These are phyloP conservation scores for Steinernema feltiae DNA, from an alignment of 1,140 invertebrate species.

Conservation along the genomic window DNA sequence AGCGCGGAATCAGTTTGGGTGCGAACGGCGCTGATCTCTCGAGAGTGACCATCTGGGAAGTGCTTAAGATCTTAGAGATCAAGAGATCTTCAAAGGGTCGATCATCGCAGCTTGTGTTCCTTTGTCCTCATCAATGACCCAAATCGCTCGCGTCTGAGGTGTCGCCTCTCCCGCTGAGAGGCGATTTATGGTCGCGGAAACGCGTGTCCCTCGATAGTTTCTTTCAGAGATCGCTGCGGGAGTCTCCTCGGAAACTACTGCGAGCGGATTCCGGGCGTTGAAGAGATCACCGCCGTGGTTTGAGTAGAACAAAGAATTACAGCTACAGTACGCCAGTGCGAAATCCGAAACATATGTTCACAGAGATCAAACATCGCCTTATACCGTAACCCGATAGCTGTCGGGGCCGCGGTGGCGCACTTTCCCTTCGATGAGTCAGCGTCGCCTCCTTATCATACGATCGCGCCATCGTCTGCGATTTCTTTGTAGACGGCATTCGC, in stretches of 20 bases:
- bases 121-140: conserved; percentile 11
- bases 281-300: no score
- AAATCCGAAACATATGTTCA: no score
- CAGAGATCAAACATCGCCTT: no score
- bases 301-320: no score
- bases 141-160: not conserved
- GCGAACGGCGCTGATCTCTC: not conserved
- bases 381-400: no score
- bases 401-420: no score
- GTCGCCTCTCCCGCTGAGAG: not conserved
- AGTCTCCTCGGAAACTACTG: not conserved
- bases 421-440: no score
- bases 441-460: no score
- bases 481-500: no score
- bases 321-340: no score
- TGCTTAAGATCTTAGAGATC: not conserved
- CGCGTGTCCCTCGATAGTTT: conserved; percentile 5
- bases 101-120: not conserved
- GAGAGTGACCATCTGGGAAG: conserved; percentile 2
- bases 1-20: not conserved
- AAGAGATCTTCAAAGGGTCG: not conserved
- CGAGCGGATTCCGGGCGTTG: not conserved
- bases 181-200: conserved; percentile 12
- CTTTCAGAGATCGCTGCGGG: not conserved
- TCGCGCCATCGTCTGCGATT: not conserved